A percentile compares a stretch with the other conserved stretches of the same genome.
These are phyloP conservation scores for Tethea ocularis DNA, from an alignment of 2,888 invertebrate genomes.

Conservation along the genomic window DNA sequence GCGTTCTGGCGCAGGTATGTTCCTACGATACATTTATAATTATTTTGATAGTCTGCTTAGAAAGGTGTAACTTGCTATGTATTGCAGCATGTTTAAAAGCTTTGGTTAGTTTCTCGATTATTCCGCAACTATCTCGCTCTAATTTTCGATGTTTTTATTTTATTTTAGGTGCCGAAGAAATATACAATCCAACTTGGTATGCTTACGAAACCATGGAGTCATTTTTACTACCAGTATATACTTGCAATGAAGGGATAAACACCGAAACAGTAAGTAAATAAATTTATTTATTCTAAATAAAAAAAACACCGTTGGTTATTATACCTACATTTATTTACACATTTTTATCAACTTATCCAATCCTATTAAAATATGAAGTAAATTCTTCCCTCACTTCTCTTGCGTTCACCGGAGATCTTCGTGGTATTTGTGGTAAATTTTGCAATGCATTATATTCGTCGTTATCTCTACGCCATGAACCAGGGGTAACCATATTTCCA, in stretches of 20 bases:
- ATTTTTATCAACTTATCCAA: too few species aligned
- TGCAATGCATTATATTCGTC: conserved; percentile 22
- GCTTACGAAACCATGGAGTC: conserved; percentile 27
- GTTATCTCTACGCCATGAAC: conserved; percentile 25
- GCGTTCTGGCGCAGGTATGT: conserved; percentile 29
- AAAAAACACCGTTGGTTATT: too few species aligned
- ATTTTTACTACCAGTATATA: conserved; percentile 23
- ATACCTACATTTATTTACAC: too few species aligned
- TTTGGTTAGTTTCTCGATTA: too few species aligned
- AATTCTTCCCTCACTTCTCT: conserved; percentile 31
- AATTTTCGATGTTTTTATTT: conserved; percentile 17
- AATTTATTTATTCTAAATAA: too few species aligned
- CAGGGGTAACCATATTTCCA: conserved; percentile 14
- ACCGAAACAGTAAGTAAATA: too few species aligned
- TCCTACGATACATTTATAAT: conserved; percentile 21
- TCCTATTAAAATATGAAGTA: conserved; percentile 27
- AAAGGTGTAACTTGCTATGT: too few species aligned
- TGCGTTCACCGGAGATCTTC: conserved; percentile 26
- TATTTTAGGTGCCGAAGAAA: conserved; percentile 23
- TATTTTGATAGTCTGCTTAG: conserved; percentile 21
- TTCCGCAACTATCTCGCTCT: conserved; percentile 13
- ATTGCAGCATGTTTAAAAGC: conserved; percentile 20
- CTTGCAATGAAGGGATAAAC: too few species aligned
- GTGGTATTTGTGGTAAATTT: conserved; percentile 23
- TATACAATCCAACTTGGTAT: conserved; percentile 26